Percentiles rank a stretch among this genome's conserved stretches.
These are phyloP conservation scores for Rostratula benghalensis DNA, from an alignment of 2,113 vertebrate genomes.

Conservation along the genomic window DNA sequence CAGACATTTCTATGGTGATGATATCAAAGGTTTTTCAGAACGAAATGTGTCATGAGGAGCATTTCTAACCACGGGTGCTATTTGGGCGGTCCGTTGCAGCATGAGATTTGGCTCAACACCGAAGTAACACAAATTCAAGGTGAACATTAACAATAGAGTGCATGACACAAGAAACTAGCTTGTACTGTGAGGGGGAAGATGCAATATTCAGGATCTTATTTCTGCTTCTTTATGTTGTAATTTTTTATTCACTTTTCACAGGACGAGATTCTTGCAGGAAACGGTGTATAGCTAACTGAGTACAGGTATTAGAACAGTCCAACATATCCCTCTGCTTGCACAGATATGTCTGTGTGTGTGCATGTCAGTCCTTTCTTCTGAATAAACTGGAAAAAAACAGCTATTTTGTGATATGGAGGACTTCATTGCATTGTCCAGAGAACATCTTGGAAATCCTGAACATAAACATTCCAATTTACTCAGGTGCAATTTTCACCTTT, in stretches of 20 bases:
- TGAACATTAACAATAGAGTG: not conserved
- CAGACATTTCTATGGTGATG: not conserved
- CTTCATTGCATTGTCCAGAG: accelerated
- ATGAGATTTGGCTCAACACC: not conserved
- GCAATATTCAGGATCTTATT: not conserved
- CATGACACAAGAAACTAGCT: not conserved
- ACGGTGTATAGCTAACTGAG: accelerated
- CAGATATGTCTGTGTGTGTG: accelerated
- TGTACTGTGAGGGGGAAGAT: not conserved
- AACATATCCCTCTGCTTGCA: accelerated
- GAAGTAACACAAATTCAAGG: not conserved
- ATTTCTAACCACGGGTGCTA: not conserved
- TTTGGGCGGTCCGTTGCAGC: not conserved
- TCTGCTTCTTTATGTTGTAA: not conserved
- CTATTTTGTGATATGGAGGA: not conserved
- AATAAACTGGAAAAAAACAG: not conserved
- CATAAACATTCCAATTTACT: not conserved
- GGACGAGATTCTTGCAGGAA: not conserved
- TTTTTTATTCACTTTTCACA: not conserved
- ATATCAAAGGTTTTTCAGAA: not conserved
- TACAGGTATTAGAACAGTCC: not conserved
- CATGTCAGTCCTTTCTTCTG: not conserved
- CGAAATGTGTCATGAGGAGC: not conserved
- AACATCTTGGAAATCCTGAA: not conserved
- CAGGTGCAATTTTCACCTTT: accelerated